Evolutionary conservation across 2,113 vertebrate genomes (phyloP).

Genomic region (Passer domesticus): DNA sequence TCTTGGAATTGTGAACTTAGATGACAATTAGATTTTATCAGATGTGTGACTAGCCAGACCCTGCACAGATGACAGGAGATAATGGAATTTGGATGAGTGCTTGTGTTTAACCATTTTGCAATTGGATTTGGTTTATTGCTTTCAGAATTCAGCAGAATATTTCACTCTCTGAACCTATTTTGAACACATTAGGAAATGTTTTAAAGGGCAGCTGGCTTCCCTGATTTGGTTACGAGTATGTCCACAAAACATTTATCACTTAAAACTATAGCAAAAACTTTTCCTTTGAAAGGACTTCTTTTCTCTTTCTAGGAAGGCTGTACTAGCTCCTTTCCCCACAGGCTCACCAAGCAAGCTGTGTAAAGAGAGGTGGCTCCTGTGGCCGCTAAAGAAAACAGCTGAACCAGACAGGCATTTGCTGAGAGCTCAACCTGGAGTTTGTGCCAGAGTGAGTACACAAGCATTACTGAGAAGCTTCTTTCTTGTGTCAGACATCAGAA

Average conservation of each 20-base stretch:
- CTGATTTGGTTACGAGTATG: background rate
- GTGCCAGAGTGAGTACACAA: background rate
- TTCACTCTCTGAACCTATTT: background rate
- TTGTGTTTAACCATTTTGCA: slow-evolving; percentile 1
- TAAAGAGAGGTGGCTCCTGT: background rate
- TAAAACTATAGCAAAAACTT: background rate
- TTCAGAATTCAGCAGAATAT: slow-evolving; percentile 24
- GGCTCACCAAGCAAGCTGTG: background rate
- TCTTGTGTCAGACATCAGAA: background rate
- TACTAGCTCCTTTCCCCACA: background rate
- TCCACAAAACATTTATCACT: background rate
- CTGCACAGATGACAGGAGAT: background rate
- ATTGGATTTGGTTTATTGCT: slow-evolving; percentile 9
- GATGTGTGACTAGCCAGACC: background rate
- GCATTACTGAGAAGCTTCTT: background rate
- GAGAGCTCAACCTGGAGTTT: background rate
- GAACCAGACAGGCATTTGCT: slow-evolving; percentile 3
- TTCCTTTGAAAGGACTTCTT: background rate
- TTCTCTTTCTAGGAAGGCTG: background rate
- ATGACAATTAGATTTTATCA: background rate
- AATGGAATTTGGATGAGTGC: background rate
- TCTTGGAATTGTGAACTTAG: background rate
- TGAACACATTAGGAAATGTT: background rate
- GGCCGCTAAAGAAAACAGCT: background rate
- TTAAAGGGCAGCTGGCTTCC: background rate